Base-by-base conservation (phyloP, 1,140 invertebrate species). In the Hypothenemus hampei region DNA sequence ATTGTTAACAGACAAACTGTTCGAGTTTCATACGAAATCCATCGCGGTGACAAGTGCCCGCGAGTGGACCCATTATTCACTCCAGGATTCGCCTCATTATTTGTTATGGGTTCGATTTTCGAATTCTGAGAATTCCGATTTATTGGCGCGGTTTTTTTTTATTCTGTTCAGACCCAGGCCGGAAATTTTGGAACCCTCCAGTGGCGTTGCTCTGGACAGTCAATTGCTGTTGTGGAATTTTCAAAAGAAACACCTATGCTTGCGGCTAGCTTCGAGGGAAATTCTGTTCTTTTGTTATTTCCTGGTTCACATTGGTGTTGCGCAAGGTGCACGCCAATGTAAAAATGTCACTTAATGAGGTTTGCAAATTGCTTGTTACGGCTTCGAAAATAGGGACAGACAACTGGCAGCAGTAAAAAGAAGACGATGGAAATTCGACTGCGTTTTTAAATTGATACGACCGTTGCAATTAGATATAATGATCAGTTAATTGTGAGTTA, bases 401-500 rank as follows among this genome's bases (percentile, higher is more conserved):
- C 61, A 55, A 35, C 50, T 26, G 18, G 13, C 35, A 15, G 20
- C 29, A 16, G 26, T 45, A 57, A 60, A 52, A 60, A 54, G 52
- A 58, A 53, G 47, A n/a, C n/a, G n/a, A 56, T 46, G 44, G 33
- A 33, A 43, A 31, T 22, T 31, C n/a, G 50, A 44, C 35, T 54
- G 60, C 57, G 59, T 65, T 65, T 65, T 61, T 60, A 60, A 63
- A 67, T 66, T 66, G 65, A 64, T 63, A 63, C 64, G 55, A 59
- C 53, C 58, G 50, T 59, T 62, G 60, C 65, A 68, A 68, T 68
- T 68, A 68, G 63, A 66, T 66, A 68, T 68, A 68, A 68, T 65
- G 66, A 65, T 66, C 66, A 65, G 65, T 66, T 68, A 65, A 68
- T 68, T 68, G 66, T 68, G 60, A 68, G 60, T 68, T 68, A 68